Percentiles rank a stretch among this genome's conserved stretches.
phyloP scores from a whole-genome alignment of 2,797 vertebrate species.

The Orientallactaga sibirica region DNA sequence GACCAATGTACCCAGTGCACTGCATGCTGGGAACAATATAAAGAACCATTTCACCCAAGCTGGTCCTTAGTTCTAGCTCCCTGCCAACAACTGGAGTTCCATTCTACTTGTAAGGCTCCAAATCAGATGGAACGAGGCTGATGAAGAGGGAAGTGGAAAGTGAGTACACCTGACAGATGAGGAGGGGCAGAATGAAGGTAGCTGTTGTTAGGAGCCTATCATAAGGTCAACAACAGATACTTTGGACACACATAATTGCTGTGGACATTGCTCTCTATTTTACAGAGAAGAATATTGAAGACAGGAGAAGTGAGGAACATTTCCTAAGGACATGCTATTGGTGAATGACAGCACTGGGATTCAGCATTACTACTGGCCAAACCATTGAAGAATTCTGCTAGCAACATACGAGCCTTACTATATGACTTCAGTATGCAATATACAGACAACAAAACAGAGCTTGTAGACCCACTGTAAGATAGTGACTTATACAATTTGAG shows the following conservation, averaged over 20 bases:
- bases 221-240: not conserved
- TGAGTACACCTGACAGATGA: not conserved
- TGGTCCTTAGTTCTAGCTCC: slow-evolving; percentile 7
- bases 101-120: not conserved
- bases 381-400: slow-evolving; percentile 24
- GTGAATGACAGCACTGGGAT: not conserved
- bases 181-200: not conserved
- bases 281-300: not conserved
- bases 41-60: not conserved
- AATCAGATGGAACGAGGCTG: not conserved
- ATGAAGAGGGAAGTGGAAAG: not conserved
- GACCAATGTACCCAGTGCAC: not conserved
- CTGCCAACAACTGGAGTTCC: not conserved
- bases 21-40: not conserved
- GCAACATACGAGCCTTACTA: not conserved
- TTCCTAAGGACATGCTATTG: not conserved
- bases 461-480: slow-evolving; percentile 32
- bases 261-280: not conserved
- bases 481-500: slow-evolving; percentile 43
- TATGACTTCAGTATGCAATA: not conserved
- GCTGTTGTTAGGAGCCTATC: not conserved
- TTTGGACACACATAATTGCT: not conserved
- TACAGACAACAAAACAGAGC: not conserved
- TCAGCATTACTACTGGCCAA: not conserved
- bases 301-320: not conserved